phyloP scores from a whole-genome alignment of 1,140 invertebrate species.

The Pinna nobilis region DNA sequence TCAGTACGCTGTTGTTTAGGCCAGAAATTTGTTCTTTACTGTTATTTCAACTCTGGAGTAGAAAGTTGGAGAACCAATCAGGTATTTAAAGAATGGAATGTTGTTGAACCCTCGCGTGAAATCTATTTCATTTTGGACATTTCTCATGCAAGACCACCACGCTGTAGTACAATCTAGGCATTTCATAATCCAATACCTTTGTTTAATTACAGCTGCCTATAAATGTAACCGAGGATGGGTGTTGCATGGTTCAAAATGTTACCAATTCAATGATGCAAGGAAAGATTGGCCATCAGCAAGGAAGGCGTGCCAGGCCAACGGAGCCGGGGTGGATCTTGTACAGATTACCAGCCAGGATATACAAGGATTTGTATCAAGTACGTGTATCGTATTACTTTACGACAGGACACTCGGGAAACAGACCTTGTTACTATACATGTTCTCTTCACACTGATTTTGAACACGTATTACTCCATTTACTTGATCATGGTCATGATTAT shows the following conservation, averaged over 20 bases:
- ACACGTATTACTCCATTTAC: background rate
- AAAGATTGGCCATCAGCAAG: constrained; percentile 14
- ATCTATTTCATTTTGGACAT: too few species aligned
- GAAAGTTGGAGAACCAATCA: too few species aligned
- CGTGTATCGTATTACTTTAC: background rate
- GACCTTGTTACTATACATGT: background rate
- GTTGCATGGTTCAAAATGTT: constrained; percentile 32
- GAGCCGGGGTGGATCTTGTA: background rate
- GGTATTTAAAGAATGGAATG: too few species aligned
- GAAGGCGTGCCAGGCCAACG: constrained; percentile 22
- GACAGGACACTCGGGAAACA: background rate
- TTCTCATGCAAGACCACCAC: too few species aligned
- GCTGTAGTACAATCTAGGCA: too few species aligned
- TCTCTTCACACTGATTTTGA: background rate
- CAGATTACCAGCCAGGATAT: background rate
- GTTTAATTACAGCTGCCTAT: constrained; percentile 38
- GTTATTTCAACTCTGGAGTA: too few species aligned
- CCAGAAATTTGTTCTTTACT: too few species aligned
- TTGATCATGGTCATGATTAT: background rate
- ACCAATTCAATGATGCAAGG: constrained; percentile 40
- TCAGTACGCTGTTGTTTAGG: too few species aligned
- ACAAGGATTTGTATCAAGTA: constrained; percentile 25
- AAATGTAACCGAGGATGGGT: constrained; percentile 45
- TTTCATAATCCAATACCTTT: background rate
- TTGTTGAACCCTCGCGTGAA: too few species aligned